Evolutionary conservation across 92 coral and sea anemone genomes (phyloP), one percentile per base, ranked within the genome.

Genomic region (Galaxea fascicularis): DNA sequence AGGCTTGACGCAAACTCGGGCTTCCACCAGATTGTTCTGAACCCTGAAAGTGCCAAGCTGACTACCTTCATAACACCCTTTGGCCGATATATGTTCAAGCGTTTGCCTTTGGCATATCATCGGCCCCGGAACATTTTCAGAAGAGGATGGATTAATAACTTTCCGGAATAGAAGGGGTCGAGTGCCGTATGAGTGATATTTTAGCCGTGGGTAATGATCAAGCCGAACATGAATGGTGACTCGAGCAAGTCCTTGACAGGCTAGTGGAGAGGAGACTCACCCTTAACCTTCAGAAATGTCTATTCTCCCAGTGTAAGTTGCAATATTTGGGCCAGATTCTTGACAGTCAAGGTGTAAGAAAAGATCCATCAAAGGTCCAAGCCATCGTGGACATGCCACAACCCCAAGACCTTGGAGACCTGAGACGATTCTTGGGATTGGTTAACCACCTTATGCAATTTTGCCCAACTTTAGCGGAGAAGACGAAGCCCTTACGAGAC

Each of bases 361-460:
- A n/a, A n/a, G n/a, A n/a, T n/a, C n/a, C n/a, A n/a, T n/a, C n/a
- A n/a, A n/a, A n/a, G n/a, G n/a, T n/a, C n/a, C n/a, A n/a, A n/a
- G n/a, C 85, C 69, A 76, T 74, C 45, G 45, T 45, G 22, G 75
- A 71, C 79, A 69, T 86, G 44, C 30, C 85, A 22, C 63, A 44
- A 57, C 85, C 73, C 53, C 62, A 72, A 28, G 74, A 82, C 59
- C 24, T 73, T 46, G 68, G 82, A 57, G 75, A 68, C 75, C 86
- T 89, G 70, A 73, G 89, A 62, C 73, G 92, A 26, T 89, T 84
- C 76, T 31, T 89, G 29, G 93, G 84, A 41, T 27, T 89, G 87
- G 90, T 70, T 30, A 89, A 85, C 70, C 90, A 72, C 14, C 69
- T 89, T 20, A 73, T 71, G 80, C 84, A 84, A 74, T 89, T 77